Conservation (phyloP, 1,140 invertebrate species). For the Philaenus spumarius region DNA sequence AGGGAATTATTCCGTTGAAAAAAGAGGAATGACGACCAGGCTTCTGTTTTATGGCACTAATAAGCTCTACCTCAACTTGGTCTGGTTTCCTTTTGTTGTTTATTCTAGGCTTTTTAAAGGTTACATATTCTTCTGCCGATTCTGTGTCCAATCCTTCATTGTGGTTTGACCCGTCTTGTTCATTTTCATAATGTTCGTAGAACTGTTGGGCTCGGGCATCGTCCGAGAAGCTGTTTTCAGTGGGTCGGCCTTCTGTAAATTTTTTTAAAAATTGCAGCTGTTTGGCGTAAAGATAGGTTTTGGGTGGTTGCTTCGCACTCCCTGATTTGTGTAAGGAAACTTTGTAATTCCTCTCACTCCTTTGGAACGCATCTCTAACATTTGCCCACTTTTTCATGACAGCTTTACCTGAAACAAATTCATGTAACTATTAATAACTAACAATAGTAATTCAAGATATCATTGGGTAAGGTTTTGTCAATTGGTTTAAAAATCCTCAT, state of each 20-base stretch:
- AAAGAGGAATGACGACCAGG: neutral
- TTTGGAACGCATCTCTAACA: neutral
- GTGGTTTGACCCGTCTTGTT: neutral
- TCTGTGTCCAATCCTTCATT: neutral
- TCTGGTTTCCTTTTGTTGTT: neutral
- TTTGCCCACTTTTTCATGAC: neutral
- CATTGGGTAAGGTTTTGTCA: too few relatives aligned
- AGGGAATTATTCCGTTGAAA: neutral
- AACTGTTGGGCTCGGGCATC: neutral
- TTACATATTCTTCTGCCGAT: neutral
- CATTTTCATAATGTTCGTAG: neutral
- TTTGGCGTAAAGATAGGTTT: neutral
- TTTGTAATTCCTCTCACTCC: conserved; percentile 2
- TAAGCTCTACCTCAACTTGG: neutral
- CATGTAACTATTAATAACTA: too few relatives aligned
- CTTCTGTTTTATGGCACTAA: neutral
- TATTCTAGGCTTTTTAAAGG: neutral
- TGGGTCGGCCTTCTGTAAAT: neutral
- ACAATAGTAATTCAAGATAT: too few relatives aligned
- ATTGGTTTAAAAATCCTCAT: too few relatives aligned
- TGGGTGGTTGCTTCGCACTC: neutral
- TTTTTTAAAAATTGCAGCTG: neutral
- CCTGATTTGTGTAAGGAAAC: neutral
- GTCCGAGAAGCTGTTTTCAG: neutral
- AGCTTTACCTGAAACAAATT: conserved; percentile 4